A percentile compares a stretch with the other conserved stretches of the same genome.
phyloP scores from a whole-genome alignment of 2,113 vertebrate genomes.

The Narcine bancroftii region DNA sequence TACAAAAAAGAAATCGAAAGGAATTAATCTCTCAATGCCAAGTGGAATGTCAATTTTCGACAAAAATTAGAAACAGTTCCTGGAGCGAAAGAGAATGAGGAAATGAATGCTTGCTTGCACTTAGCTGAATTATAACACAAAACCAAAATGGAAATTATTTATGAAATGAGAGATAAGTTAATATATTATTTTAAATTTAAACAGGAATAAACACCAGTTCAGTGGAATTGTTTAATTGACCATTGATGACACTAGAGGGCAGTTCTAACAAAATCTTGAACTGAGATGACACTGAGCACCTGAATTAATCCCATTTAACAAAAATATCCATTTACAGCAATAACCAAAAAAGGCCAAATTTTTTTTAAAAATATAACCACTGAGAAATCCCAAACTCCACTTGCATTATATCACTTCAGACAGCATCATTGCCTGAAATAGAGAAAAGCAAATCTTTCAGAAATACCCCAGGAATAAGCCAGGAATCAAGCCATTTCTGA shows the following conservation, averaged over 20 bases:
- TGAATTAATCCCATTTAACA: neutral
- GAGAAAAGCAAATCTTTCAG: neutral
- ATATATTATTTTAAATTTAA: neutral
- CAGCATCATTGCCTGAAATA: neutral
- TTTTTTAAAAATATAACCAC: neutral
- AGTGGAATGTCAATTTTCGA: neutral
- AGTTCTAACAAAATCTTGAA: neutral
- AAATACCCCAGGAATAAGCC: neutral
- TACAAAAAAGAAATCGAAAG: neutral
- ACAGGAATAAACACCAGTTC: neutral
- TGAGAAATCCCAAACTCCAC: neutral
- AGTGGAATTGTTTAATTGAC: neutral
- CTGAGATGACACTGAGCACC: neutral
- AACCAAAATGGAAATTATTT: neutral
- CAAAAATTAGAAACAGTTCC: neutral
- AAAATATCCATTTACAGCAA: neutral
- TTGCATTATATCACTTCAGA: neutral
- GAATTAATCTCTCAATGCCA: neutral
- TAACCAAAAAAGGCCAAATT: neutral
- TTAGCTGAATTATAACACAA: neutral
- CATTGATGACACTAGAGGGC: neutral
- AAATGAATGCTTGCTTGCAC: neutral
- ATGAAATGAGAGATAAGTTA: neutral
- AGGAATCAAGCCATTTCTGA: neutral
- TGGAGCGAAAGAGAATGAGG: neutral